Evolutionary conservation across 2,797 vertebrate genomes (phyloP).

Genomic region (Atherinosoma microstoma): DNA sequence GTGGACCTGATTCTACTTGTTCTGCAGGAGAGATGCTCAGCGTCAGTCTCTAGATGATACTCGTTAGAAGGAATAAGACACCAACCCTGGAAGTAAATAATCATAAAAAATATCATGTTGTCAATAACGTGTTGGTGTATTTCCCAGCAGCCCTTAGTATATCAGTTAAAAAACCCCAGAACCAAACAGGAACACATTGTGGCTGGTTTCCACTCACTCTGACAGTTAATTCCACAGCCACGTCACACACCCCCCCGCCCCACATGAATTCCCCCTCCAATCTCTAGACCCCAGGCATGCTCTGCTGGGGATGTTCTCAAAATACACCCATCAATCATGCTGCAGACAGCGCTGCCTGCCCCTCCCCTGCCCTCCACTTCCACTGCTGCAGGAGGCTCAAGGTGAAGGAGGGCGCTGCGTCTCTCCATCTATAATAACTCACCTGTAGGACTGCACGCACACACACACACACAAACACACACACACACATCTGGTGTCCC

Average conservation of each 20-base stretch:
- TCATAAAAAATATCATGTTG: background rate
- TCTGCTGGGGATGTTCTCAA: constrained; percentile 74
- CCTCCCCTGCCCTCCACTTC: constrained; percentile 44
- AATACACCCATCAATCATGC: constrained; percentile 78
- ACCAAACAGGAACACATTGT: background rate
- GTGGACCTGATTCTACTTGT: background rate
- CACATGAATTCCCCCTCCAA: constrained; percentile 57
- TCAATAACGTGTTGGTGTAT: constrained; percentile 2
- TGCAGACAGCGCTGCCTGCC: constrained; percentile 50
- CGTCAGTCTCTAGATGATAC: background rate
- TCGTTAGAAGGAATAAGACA: background rate
- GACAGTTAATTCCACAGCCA: constrained; percentile 45
- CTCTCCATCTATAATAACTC: constrained; percentile 52
- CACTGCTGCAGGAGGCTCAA: constrained; percentile 63
- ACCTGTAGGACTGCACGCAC: constrained; percentile 52
- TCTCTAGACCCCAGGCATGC: constrained; percentile 68
- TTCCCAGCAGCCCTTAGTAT: background rate
- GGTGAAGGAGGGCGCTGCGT: constrained; percentile 68
- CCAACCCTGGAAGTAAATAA: background rate
- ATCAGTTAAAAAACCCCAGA: background rate
- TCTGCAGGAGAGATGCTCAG: background rate
- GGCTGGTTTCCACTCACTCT: constrained; percentile 8
- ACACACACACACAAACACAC: constrained; percentile 1
- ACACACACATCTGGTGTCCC: constrained; percentile 8
- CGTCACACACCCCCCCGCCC: constrained; percentile 43